Conservation (phyloP, 2,888 invertebrate genomes). For the Eupithecia subumbrata region DNA sequence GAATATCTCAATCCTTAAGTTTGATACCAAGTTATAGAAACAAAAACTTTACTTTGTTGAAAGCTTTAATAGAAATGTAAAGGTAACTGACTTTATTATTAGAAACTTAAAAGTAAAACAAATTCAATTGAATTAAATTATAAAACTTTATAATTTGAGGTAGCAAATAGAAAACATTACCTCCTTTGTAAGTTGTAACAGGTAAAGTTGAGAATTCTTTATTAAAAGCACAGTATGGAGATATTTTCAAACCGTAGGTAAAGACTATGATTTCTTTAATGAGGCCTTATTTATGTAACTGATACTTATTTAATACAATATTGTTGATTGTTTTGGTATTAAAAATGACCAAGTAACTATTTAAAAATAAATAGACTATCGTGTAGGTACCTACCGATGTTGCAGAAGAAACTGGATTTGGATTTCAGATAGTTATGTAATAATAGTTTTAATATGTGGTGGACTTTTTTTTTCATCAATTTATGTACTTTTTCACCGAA, state of each 20-base stretch:
- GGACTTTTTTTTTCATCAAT: no score
- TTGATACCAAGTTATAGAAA: background rate
- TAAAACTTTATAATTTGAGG: conserved; percentile 32
- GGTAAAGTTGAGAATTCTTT: conserved; percentile 28
- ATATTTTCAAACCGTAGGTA: background rate
- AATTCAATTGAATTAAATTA: conserved; percentile 24
- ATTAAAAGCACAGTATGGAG: conserved; percentile 10
- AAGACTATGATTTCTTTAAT: no score
- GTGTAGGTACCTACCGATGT: no score
- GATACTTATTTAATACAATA: no score
- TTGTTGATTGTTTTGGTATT: no score
- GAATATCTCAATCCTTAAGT: background rate
- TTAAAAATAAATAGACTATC: no score
- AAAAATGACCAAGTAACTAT: no score
- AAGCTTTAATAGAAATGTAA: background rate
- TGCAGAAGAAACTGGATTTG: no score
- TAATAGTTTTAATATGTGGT: no score
- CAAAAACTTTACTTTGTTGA: background rate
- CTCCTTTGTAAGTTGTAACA: conserved; percentile 18
- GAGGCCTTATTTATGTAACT: no score
- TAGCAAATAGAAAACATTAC: conserved; percentile 24
- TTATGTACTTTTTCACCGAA: no score
- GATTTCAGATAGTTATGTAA: no score
- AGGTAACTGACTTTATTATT: background rate
- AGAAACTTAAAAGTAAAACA: conserved; percentile 25